Conservation (phyloP, 2,113 vertebrate species). For the Ammodramus savannarum region DNA sequence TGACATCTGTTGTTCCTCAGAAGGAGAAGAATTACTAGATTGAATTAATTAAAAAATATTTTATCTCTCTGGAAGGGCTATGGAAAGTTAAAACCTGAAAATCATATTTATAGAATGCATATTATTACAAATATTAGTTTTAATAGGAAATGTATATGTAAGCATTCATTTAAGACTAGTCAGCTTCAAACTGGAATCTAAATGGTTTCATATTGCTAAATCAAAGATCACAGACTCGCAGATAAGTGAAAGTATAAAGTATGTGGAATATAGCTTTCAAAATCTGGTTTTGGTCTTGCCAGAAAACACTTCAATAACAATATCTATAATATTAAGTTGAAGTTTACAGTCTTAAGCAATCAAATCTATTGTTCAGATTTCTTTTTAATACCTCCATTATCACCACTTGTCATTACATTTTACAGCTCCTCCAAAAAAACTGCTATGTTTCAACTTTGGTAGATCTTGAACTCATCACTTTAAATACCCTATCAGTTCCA, state of each 20-base stretch:
- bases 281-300: not conserved
- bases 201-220: not conserved
- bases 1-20: not conserved
- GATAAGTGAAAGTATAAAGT: not conserved
- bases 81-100: not conserved
- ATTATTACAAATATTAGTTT: not conserved
- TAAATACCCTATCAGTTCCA: not conserved
- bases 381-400: not conserved
- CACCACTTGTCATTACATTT: not conserved
- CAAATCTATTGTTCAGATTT: not conserved
- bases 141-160: not conserved
- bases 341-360: not conserved
- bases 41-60: not conserved
- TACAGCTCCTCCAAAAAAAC: not conserved
- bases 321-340: not conserved
- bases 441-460: not conserved
- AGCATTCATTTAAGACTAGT: not conserved
- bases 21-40: not conserved
- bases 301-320: not conserved
- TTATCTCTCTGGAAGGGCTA: not conserved
- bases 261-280: not conserved
- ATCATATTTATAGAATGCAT: not conserved
- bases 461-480: not conserved
- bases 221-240: not conserved
- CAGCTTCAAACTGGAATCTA: not conserved